Base-by-base conservation (phyloP, 2,888 invertebrate genomes). In the Epicampocera succincta region DNA sequence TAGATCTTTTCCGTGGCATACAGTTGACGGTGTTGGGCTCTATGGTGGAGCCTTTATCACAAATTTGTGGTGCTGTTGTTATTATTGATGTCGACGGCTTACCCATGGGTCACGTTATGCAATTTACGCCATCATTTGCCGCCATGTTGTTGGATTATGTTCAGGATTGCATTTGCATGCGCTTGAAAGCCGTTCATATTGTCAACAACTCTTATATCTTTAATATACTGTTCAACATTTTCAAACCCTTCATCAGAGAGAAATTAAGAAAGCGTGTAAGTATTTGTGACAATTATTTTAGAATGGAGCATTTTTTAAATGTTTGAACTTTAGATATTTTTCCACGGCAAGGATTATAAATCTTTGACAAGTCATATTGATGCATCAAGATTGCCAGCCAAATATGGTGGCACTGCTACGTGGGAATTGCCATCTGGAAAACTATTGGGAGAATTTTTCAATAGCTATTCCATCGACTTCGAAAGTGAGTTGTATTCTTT, bases 131-230 rank as follows among this genome's bases (percentile, higher is more conserved):
- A 0, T 93, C 93, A n/a, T 94, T 95, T 87, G 96, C 96, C 1
- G 94, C 94, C 86, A 93, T 94, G 91, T 90, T 95, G 19, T 91
- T 95, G 8, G 95, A 95, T 38, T 95, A 95, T 93, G 93, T 95
- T 50, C 95, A 95, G 87, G 97, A 96, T 87, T 95, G 96, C 87
- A 94, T 96, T 38, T 96, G 97, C 0, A 92, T 94, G 81, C 93
- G 98, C 63, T 91, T 98, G 54, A 97, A 97, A 90, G 96, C 94
- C 0, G 94, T 98, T 3, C 97, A 98, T 88, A 93, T 97, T 63
- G 92, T 98, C n/a, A 96, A 96, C 89, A 97, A 98, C 88, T 96
- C 97, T 0, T 94, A 93, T 84, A 93, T 97, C 80, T 97, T 98
- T 91, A 96, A 96, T 87, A 94, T 97, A 93, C 92, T 96, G 3